phyloP scores from a whole-genome alignment of 2,113 vertebrate species.

The Lophotis ruficrista region DNA sequence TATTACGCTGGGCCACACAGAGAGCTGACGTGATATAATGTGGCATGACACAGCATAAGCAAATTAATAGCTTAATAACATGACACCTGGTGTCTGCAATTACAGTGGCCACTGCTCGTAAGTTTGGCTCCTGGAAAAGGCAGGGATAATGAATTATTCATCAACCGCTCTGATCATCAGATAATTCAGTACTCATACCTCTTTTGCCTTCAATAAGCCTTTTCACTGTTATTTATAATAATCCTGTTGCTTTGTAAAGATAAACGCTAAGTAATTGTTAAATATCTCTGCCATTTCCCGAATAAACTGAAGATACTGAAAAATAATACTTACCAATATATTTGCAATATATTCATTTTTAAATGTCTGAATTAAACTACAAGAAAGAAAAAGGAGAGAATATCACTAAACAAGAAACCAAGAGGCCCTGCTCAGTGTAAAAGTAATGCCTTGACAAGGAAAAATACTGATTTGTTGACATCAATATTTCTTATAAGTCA shows the following conservation, averaged over 20 bases:
- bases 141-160: constrained; percentile 53
- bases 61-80: constrained; percentile 2
- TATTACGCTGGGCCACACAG: not conserved
- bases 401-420: not conserved
- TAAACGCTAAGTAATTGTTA: constrained; percentile 51
- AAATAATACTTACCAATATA: constrained; percentile 16
- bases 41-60: not conserved
- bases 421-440: not conserved
- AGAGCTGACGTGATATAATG: not conserved
- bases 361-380: not conserved
- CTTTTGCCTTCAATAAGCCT: constrained; percentile 45
- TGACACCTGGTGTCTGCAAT: not conserved
- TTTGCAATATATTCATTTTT: not conserved
- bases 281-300: constrained; percentile 30
- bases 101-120: not conserved
- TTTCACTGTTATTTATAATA: constrained; percentile 42
- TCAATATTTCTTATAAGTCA: not conserved
- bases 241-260: constrained; percentile 19
- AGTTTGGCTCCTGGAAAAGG: not conserved
- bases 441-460: not conserved
- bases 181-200: constrained; percentile 32
- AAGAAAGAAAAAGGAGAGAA: not conserved
- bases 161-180: not conserved
- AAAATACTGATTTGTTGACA: not conserved
- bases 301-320: constrained; percentile 32